Percentiles rank a stretch among this genome's conserved stretches.
phyloP scores from a whole-genome alignment of 2,888 invertebrate genomes.

The Coleophora flavipennella region DNA sequence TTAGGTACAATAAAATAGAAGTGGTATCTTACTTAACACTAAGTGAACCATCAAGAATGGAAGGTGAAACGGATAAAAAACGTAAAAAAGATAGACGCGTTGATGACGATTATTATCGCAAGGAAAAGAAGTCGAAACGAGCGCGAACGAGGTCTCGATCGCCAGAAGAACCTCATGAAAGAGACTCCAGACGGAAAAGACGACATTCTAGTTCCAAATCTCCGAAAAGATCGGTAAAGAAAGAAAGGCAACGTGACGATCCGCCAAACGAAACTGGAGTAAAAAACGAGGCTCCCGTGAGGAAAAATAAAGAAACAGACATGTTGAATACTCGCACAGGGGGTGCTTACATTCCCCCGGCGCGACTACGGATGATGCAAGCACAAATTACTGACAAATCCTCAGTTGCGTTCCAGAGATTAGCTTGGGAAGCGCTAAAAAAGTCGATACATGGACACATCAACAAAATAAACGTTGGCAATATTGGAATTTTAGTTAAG shows the following conservation, averaged over 20 bases:
- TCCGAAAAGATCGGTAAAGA: constrained; percentile 28
- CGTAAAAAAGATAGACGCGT: constrained; percentile 7
- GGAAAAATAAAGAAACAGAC: constrained; percentile 68
- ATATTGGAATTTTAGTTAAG: constrained; percentile 91
- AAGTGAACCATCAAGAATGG: constrained; percentile 1
- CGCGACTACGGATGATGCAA: constrained; percentile 95
- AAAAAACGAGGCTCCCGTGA: constrained; percentile 34
- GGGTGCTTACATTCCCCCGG: constrained; percentile 98
- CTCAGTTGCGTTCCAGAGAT: constrained; percentile 94
- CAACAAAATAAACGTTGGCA: constrained; percentile 97
- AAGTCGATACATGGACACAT: constrained; percentile 98
- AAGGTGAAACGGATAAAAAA: constrained; percentile 4
- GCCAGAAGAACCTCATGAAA: constrained; percentile 27
- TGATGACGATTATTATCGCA: constrained; percentile 5
- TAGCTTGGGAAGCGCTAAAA: constrained; percentile 99
- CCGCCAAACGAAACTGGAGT: constrained; percentile 21
- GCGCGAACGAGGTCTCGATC: constrained; percentile 42
- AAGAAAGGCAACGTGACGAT: constrained; percentile 30
- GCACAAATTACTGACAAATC: constrained; percentile 95
- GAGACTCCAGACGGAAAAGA: constrained; percentile 40
- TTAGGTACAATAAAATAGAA: too few species aligned
- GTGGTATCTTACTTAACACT: too few species aligned
- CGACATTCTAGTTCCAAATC: constrained; percentile 45
- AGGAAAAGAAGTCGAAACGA: constrained; percentile 34
- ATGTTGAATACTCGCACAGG: constrained; percentile 88